Evolutionary conservation across 2,797 vertebrate genomes (phyloP).

Genomic region (Spea hammondii): DNA sequence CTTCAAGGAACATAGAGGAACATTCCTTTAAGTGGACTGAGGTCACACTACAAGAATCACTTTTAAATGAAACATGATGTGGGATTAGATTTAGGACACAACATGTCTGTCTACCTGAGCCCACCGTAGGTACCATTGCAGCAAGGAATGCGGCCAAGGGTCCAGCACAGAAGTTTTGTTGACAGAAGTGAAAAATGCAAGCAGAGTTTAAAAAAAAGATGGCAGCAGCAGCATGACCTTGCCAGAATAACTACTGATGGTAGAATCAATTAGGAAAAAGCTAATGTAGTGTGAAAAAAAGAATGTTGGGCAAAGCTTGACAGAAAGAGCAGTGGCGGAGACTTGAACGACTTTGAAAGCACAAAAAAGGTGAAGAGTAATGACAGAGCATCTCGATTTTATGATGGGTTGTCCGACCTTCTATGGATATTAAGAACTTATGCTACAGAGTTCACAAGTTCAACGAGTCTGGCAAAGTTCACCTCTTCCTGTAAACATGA

Average conservation of each 20-base stretch:
- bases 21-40: no score
- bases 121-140: background rate
- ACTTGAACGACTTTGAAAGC: conserved; percentile 44
- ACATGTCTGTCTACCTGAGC: no score
- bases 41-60: no score
- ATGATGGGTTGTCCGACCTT: conserved; percentile 41
- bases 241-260: conserved; percentile 42
- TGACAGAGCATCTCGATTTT: conserved; percentile 17
- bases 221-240: conserved; percentile 35
- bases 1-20: no score
- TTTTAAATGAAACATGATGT: no score
- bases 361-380: conserved; percentile 43
- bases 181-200: conserved; percentile 6
- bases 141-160: background rate
- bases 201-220: conserved; percentile 11
- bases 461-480: conserved; percentile 17
- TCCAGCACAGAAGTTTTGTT: conserved; percentile 17
- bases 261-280: conserved; percentile 29
- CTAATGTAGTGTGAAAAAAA: conserved; percentile 37
- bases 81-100: no score
- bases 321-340: conserved; percentile 47
- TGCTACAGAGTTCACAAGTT: conserved; percentile 41
- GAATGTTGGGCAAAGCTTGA: conserved; percentile 44
- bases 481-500: background rate
- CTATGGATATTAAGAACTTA: conserved; percentile 41